Evolutionary conservation across 2,797 vertebrate genomes (phyloP).

Genomic region (Pipistrellus kuhlii): DNA sequence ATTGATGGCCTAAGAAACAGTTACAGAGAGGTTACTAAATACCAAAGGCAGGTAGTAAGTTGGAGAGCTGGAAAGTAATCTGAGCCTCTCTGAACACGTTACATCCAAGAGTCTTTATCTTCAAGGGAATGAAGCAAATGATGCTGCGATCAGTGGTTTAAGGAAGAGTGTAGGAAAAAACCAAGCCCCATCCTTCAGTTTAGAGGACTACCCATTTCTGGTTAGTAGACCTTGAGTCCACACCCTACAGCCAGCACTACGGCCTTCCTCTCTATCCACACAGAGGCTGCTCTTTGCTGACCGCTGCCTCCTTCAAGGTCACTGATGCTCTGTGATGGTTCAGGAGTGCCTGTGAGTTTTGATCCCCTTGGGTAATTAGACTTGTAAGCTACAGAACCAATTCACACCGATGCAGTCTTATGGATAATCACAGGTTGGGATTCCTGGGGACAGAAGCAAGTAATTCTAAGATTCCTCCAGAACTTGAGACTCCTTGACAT

Average conservation of each 20-base stretch:
- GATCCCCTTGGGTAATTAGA: neutral
- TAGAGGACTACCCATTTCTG: neutral
- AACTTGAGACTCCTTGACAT: conserved; percentile 9
- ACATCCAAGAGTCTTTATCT: neutral
- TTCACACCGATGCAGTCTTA: neutral
- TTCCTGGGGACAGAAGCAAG: neutral
- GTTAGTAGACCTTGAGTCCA: neutral
- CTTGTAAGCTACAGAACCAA: neutral
- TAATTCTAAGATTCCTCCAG: neutral
- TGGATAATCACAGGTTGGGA: neutral
- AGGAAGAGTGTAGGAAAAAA: neutral
- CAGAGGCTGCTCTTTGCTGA: neutral
- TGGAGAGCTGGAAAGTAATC: neutral
- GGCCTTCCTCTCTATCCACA: neutral
- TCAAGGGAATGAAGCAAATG: neutral
- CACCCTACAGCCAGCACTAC: neutral
- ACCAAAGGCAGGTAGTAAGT: neutral
- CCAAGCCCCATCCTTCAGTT: neutral
- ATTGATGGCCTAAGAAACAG: neutral
- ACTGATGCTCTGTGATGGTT: neutral
- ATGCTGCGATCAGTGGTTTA: neutral
- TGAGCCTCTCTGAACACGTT: neutral
- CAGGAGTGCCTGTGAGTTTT: neutral
- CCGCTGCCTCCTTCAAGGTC: neutral
- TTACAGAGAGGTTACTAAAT: neutral